A percentile compares a stretch with the other conserved stretches of the same genome.
phyloP scores from a whole-genome alignment of 2,888 invertebrate species.

The Drosophila monieri region DNA sequence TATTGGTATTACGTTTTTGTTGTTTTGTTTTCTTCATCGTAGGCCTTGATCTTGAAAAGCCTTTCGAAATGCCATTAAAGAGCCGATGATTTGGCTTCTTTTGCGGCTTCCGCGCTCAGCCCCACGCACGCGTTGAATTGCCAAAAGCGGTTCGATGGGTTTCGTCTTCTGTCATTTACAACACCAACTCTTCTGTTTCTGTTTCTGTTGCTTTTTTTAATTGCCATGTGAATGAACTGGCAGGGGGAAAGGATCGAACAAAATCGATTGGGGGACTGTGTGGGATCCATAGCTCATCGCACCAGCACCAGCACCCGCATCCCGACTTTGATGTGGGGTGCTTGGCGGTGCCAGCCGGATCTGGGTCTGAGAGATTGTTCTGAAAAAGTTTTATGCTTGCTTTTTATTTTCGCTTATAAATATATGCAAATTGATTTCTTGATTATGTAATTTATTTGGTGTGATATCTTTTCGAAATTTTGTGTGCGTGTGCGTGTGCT shows the following conservation, averaged over 20 bases:
- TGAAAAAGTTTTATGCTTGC: conserved; percentile 51
- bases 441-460: conserved; percentile 69
- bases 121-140: conserved; percentile 56
- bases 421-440: conserved; percentile 66
- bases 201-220: conserved; percentile 34
- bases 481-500: neutral
- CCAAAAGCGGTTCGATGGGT: conserved; percentile 33
- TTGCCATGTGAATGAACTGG: conserved; percentile 78
- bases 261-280: too few species aligned
- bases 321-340: conserved; percentile 50
- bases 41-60: conserved; percentile 76
- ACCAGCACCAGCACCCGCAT: conserved; percentile 7
- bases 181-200: conserved; percentile 13
- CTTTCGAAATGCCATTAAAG: conserved; percentile 71
- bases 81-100: conserved; percentile 38
- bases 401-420: conserved; percentile 72
- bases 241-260: conserved; percentile 58
- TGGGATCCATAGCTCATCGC: conserved; percentile 46
- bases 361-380: conserved; percentile 52
- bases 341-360: conserved; percentile 81
- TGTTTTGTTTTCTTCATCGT: conserved; percentile 9
- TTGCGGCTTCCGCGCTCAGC: conserved; percentile 54
- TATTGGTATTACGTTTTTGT: neutral
- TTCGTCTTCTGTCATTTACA: conserved; percentile 24
- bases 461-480: conserved; percentile 19